phyloP scores from a whole-genome alignment of 2,113 vertebrate genomes.

The Polyodon spathula region DNA sequence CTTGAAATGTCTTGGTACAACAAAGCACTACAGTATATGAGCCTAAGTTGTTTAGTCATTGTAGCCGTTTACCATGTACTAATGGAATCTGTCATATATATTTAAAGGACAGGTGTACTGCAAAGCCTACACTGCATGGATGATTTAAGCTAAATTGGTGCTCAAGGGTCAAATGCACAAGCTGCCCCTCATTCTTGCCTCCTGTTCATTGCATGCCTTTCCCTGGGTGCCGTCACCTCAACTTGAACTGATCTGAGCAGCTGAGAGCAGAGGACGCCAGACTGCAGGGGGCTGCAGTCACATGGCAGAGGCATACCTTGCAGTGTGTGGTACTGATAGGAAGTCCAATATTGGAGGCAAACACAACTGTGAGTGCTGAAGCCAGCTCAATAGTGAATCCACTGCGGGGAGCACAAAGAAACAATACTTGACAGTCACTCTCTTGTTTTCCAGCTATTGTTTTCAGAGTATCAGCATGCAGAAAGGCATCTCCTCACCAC shows the following conservation, averaged over 20 bases:
- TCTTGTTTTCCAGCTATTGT: slow-evolving; percentile 24
- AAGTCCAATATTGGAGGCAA: slow-evolving; percentile 98
- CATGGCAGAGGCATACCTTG: slow-evolving; percentile 85
- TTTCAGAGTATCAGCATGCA: slow-evolving; percentile 33
- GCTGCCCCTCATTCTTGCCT: no score
- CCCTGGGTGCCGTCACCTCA: slow-evolving; percentile 24
- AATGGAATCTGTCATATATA: no score
- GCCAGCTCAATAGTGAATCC: slow-evolving; percentile 99
- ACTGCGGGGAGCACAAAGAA: slow-evolving; percentile 78
- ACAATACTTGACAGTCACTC: slow-evolving; percentile 62
- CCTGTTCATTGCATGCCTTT: slow-evolving; percentile 22
- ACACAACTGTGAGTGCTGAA: slow-evolving; percentile 96
- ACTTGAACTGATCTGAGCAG: slow-evolving; percentile 31
- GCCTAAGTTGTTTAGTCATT: no score
- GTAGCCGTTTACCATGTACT: no score
- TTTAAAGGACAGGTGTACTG: no score
- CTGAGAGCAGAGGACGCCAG: slow-evolving; percentile 37
- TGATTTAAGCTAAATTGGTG: no score
- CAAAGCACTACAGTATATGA: no score
- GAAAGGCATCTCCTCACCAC: slow-evolving; percentile 37
- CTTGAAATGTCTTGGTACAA: no score
- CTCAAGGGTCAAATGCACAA: background rate
- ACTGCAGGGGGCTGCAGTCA: slow-evolving; percentile 44
- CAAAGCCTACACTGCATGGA: no score
- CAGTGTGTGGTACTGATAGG: slow-evolving; percentile 99